phyloP scores from a whole-genome alignment of 2,113 vertebrate genomes.

The Gracilinanus agilis region DNA sequence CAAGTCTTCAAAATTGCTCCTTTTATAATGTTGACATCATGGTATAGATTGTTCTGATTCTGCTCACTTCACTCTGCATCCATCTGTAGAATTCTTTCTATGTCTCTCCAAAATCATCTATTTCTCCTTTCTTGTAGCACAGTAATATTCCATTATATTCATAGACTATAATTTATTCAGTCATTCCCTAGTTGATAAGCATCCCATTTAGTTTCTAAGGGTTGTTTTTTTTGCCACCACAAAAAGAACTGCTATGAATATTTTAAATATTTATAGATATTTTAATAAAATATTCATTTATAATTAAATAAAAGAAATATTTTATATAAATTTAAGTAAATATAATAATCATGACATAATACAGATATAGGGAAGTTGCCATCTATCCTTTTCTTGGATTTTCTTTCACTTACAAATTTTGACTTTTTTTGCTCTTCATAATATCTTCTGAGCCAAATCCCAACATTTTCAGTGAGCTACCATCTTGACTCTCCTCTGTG shows the following conservation, averaged over 20 bases:
- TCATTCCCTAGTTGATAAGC: neutral
- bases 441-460: slow-evolving; percentile 32
- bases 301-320: neutral
- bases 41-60: neutral
- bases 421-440: neutral
- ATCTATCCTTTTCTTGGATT: slow-evolving; percentile 29
- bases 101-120: neutral
- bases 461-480: slow-evolving; percentile 9
- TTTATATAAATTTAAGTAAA: neutral
- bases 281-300: slow-evolving; percentile 54
- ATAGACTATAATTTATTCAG: too few relatives aligned
- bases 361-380: slow-evolving; percentile 17
- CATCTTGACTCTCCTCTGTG: slow-evolving; percentile 36
- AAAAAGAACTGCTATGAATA: slow-evolving; percentile 25
- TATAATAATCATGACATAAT: slow-evolving; percentile 4
- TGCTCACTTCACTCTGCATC: neutral
- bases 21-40: neutral
- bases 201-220: slow-evolving; percentile 37
- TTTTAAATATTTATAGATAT: slow-evolving; percentile 45
- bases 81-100: neutral
- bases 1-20: neutral
- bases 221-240: slow-evolving; percentile 39
- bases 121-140: too few relatives aligned
- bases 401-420: slow-evolving; percentile 30
- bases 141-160: neutral